phyloP scores from a whole-genome alignment of 2,113 vertebrate species.

The Mystacornis crossleyi region DNA sequence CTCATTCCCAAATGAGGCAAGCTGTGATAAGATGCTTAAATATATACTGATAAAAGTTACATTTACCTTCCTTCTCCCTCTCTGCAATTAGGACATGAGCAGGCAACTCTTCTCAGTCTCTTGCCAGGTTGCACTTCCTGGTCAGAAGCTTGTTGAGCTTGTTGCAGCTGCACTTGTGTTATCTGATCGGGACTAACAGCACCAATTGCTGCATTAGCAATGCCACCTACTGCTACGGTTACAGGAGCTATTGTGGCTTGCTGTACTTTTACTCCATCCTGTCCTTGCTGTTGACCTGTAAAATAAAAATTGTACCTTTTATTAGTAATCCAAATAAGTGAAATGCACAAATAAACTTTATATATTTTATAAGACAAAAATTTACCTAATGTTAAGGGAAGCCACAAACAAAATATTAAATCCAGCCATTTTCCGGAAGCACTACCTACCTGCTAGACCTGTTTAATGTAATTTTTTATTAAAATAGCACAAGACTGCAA shows the following conservation, averaged over 20 bases:
- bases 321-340: not conserved
- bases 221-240: conserved; percentile 91
- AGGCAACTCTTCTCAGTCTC: conserved; percentile 93
- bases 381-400: not conserved
- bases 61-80: conserved; percentile 95
- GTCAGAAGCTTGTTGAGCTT: conserved; percentile 86
- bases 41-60: not conserved
- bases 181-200: conserved; percentile 94
- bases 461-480: not conserved
- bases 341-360: not conserved
- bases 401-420: not conserved
- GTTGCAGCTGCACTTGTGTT: conserved; percentile 92
- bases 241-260: conserved; percentile 90
- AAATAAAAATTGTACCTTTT: not conserved
- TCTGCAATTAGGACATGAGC: conserved; percentile 97
- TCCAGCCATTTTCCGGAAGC: not conserved
- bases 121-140: conserved; percentile 94
- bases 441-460: not conserved
- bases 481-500: not conserved
- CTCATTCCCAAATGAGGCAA: not conserved
- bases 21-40: not conserved
- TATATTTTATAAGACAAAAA: not conserved
- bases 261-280: conserved; percentile 93
- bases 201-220: conserved; percentile 88
- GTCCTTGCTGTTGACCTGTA: conserved; percentile 93